Evolutionary conservation across 2,113 vertebrate genomes (phyloP).

Genomic region (Rattus norvegicus): GRCr8 NC_086021.1:84436001-84436500

Average conservation of each 20-base stretch:
- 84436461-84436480: conserved; percentile 77
- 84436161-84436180: conserved; percentile 20
- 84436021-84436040: not conserved
- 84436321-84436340: conserved; percentile 67
- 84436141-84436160: not conserved
- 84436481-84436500: conserved; percentile 78
- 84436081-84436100: conserved; percentile 2
- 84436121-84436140: not conserved
- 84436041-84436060: not conserved
- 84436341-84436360: conserved; percentile 69
- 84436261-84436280: not conserved
- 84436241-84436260: not conserved
- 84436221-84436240: conserved; percentile 12
- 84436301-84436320: conserved; percentile 55
- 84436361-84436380: conserved; percentile 74
- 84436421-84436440: conserved; percentile 66
- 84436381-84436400: conserved; percentile 62
- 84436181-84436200: conserved; percentile 3
- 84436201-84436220: not conserved
- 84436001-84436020: not conserved
- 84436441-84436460: conserved; percentile 70
- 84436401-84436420: conserved; percentile 80
- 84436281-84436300: not conserved
- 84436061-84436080: conserved; percentile 3
- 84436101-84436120: not conserved